Evolutionary conservation across 2,113 vertebrate species (phyloP).

Genomic region (Lethenteron camtschaticum): DNA sequence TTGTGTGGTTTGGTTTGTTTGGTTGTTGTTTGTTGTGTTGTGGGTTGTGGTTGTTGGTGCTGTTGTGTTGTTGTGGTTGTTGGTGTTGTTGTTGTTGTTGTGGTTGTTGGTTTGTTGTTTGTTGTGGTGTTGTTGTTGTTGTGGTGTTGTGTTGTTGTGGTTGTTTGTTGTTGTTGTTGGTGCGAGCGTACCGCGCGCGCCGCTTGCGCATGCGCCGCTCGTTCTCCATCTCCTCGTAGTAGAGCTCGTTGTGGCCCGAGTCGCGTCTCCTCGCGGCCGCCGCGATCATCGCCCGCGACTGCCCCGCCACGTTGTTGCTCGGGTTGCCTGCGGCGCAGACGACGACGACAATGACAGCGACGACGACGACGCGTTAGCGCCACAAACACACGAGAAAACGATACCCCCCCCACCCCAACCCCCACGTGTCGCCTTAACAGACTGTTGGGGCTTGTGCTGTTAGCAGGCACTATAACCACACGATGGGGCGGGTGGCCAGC

Average conservation of each 20-base stretch:
- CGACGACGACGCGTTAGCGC: not conserved
- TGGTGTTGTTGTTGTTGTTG: too few relatives aligned
- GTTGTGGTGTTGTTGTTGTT: too few relatives aligned
- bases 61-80: too few relatives aligned
- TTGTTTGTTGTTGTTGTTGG: too few relatives aligned
- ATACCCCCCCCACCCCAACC: not conserved
- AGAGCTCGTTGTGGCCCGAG: constrained; percentile 82
- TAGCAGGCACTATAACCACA: too few relatives aligned
- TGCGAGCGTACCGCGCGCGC: constrained; percentile 42
- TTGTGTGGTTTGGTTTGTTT: too few relatives aligned
- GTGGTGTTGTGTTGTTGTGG: too few relatives aligned
- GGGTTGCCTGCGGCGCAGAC: constrained; percentile 37
- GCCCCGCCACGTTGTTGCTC: constrained; percentile 64
- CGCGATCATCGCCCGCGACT: constrained; percentile 67
- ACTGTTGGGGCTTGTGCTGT: not conserved
- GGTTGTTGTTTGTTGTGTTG: too few relatives aligned
- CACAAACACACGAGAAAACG: not conserved
- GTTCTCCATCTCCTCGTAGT: constrained; percentile 84
- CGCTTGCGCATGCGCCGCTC: constrained; percentile 66
- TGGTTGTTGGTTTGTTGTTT: too few relatives aligned
- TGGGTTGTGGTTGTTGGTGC: too few relatives aligned
- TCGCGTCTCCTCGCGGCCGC: constrained; percentile 60
- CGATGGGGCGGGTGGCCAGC: too few relatives aligned
- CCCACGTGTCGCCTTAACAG: not conserved
- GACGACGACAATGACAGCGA: too few relatives aligned